A percentile compares a stretch with the other conserved stretches of the same genome.
Conservation (phyloP, 2,888 invertebrate genomes). For the Amphipyra tragopoginis region DNA sequence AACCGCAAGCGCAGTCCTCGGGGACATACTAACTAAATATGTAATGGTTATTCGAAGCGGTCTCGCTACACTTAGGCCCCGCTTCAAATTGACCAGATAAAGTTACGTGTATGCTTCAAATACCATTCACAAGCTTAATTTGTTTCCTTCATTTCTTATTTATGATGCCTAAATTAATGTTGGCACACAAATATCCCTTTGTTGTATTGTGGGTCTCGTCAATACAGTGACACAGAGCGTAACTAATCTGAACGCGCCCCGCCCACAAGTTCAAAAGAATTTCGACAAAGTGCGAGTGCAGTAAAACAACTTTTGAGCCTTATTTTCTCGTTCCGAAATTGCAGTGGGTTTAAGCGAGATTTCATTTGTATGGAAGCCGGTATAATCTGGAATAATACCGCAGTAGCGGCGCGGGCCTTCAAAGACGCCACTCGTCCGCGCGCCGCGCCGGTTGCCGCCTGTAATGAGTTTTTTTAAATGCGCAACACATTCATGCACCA, state of each 20-base stretch:
- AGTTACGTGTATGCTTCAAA: conserved; percentile 63
- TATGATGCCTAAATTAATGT: conserved; percentile 7
- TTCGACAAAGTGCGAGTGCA: conserved; percentile 82
- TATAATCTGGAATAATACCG: conserved; percentile 89
- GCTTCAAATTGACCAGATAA: conserved; percentile 74
- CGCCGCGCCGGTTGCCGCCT: conserved; percentile 83
- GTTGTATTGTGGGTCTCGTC: conserved; percentile 49
- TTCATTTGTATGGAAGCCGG: conserved; percentile 89
- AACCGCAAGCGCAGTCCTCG: conserved; percentile 84
- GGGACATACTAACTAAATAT: conserved; percentile 85
- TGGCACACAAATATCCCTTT: conserved; percentile 22
- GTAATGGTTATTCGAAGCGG: conserved; percentile 82
- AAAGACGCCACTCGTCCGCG: conserved; percentile 89
- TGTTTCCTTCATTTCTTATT: conserved; percentile 22
- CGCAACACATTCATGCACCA: conserved; percentile 86
- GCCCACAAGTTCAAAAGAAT: conserved; percentile 76
- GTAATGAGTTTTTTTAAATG: conserved; percentile 89
- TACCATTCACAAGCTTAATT: conserved; percentile 38
- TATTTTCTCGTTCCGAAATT: conserved; percentile 88
- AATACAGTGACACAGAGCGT: conserved; percentile 41
- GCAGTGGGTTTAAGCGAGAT: conserved; percentile 89
- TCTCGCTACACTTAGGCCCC: conserved; percentile 75
- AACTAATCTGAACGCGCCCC: conserved; percentile 46
- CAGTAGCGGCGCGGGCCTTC: conserved; percentile 86
- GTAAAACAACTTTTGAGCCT: conserved; percentile 86